Percentiles rank a stretch among this genome's conserved stretches.
Evolutionary conservation across 2,888 invertebrate genomes (phyloP).

Genomic region (Polydrusus cervinus): DNA sequence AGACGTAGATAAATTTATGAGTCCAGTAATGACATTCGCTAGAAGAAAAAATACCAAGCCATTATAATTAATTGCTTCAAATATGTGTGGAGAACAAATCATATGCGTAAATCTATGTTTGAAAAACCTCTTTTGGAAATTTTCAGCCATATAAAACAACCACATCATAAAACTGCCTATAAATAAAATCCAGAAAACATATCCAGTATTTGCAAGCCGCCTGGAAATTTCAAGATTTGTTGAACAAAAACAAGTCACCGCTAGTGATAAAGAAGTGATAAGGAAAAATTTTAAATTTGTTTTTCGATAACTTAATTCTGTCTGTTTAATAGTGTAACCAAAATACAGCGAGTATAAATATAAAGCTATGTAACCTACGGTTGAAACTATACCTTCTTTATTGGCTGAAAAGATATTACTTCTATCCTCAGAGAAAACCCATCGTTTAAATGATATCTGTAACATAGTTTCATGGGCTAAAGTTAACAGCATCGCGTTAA

Average conservation of each 20-base stretch:
- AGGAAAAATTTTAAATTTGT: slow-evolving; percentile 38
- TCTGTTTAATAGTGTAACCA: slow-evolving; percentile 73
- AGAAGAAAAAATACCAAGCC: slow-evolving; percentile 89
- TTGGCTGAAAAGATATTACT: slow-evolving; percentile 84
- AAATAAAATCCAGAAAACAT: slow-evolving; percentile 84
- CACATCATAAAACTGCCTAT: slow-evolving; percentile 75
- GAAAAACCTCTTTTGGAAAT: slow-evolving; percentile 65
- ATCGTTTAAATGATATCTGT: slow-evolving; percentile 77
- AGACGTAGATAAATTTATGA: slow-evolving; percentile 82
- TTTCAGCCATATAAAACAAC: slow-evolving; percentile 75
- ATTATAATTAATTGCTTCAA: slow-evolving; percentile 85
- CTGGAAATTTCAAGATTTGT: slow-evolving; percentile 80
- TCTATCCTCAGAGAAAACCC: slow-evolving; percentile 79
- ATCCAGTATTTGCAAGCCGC: slow-evolving; percentile 88
- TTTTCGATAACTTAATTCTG: slow-evolving; percentile 31
- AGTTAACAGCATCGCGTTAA: slow-evolving; percentile 75
- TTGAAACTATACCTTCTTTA: slow-evolving; percentile 91
- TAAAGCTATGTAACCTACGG: slow-evolving; percentile 88
- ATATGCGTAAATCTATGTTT: slow-evolving; percentile 54
- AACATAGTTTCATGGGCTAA: slow-evolving; percentile 80
- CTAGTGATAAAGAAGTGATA: slow-evolving; percentile 39
- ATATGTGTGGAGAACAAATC: slow-evolving; percentile 74
- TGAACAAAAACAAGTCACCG: slow-evolving; percentile 71
- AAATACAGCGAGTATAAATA: slow-evolving; percentile 84
- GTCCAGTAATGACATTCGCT: slow-evolving; percentile 89